A percentile compares a stretch with the other conserved stretches of the same genome.
Conservation (phyloP, 2,113 vertebrate species). For the Sula dactylatra region DNA sequence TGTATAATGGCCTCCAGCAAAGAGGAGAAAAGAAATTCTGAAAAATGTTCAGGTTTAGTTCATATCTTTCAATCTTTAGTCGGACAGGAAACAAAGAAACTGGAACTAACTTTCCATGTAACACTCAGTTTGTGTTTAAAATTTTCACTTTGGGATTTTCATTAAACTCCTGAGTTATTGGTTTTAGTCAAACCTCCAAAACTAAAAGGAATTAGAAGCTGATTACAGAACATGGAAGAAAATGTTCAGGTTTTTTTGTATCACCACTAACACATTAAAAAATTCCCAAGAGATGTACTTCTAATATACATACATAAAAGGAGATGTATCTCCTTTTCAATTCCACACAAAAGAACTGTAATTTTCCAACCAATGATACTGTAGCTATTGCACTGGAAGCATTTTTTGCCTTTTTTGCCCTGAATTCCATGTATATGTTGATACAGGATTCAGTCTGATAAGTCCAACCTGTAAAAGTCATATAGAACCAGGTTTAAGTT, state of each 20-base stretch:
- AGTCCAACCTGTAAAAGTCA: not conserved
- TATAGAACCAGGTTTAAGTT: not conserved
- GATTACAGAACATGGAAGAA: not conserved
- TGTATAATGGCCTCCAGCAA: not conserved
- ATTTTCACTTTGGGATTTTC: not conserved
- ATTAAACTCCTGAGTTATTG: not conserved
- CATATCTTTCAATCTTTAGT: not conserved
- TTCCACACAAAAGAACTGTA: not conserved
- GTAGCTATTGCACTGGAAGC: not conserved
- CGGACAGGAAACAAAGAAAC: not conserved
- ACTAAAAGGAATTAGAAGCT: not conserved
- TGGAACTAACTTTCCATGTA: not conserved
- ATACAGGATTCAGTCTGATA: not conserved
- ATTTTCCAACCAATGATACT: not conserved
- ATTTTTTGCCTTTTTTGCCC: not conserved
- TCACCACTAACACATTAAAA: not conserved
- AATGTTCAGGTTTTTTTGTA: not conserved
- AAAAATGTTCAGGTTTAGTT: not conserved
- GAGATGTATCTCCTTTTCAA: not conserved
- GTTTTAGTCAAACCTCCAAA: not conserved
- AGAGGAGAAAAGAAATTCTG: not conserved
- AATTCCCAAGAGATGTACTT: not conserved
- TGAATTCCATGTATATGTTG: not conserved
- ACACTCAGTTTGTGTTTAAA: not conserved
- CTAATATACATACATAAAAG: not conserved